These are phyloP conservation scores for Polydesmus complanatus DNA, from an alignment of 2,888 invertebrate genomes.

Conservation along the genomic window DNA sequence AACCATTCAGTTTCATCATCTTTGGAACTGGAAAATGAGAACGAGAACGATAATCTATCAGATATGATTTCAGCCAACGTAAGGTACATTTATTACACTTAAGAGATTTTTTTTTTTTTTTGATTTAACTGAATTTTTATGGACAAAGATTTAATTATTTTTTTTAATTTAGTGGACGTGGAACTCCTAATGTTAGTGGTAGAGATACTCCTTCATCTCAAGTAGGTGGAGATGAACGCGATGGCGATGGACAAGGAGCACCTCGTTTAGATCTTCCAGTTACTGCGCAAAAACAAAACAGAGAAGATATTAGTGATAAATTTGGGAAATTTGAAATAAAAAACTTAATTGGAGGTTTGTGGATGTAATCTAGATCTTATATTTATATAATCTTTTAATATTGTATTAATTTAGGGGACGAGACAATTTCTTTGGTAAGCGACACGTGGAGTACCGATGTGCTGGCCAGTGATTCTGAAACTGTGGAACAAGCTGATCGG, in stretches of 20 bases:
- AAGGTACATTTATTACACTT: conserved; percentile 17
- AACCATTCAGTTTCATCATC: conserved; percentile 84
- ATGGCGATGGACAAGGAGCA: conserved; percentile 16
- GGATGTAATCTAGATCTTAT: neutral
- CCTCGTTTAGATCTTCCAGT: conserved; percentile 29
- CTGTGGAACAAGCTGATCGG: conserved; percentile 50
- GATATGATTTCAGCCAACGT: conserved; percentile 96
- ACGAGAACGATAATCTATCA: conserved; percentile 74
- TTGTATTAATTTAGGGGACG: conserved; percentile 56
- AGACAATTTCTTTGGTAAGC: conserved; percentile 90
- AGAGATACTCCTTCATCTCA: conserved; percentile 93
- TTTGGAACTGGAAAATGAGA: conserved; percentile 62
- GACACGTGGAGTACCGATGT: conserved; percentile 99
- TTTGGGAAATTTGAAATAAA: conserved; percentile 97
- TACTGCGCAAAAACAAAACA: conserved; percentile 52
- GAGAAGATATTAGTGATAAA: conserved; percentile 93
- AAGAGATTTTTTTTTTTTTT: neutral
- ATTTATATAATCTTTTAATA: conserved; percentile 2
- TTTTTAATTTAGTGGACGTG: conserved; percentile 45
- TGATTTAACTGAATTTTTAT: no score
- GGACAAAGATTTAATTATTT: neutral
- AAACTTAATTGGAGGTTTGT: conserved; percentile 41
- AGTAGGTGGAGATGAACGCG: conserved; percentile 25
- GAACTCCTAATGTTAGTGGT: conserved; percentile 90
- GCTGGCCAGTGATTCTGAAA: conserved; percentile 89